phyloP scores from a whole-genome alignment of 2,888 invertebrate genomes.

The Phania funesta region DNA sequence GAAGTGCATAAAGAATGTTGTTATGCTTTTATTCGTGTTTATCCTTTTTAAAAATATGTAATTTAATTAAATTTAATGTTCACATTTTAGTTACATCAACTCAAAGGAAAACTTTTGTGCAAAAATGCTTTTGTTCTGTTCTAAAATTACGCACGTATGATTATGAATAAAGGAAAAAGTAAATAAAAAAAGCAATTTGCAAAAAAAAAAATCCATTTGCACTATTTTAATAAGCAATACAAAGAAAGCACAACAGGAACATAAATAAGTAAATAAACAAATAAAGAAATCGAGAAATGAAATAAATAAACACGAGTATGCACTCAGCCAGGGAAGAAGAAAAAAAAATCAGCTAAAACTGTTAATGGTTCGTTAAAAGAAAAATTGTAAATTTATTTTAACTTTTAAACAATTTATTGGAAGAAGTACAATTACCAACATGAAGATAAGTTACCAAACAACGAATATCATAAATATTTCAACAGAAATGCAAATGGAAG shows the following conservation, averaged over 20 bases:
- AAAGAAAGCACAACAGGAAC: too few species aligned
- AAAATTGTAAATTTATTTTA: slow-evolving; percentile 47
- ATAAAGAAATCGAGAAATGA: neutral
- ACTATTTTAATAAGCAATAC: slow-evolving; percentile 13
- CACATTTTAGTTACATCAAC: neutral
- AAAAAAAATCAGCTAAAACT: slow-evolving; percentile 56
- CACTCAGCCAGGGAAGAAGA: slow-evolving; percentile 8
- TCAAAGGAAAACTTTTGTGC: neutral
- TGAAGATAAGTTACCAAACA: neutral
- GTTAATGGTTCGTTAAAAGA: slow-evolving; percentile 54
- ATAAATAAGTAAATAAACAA: slow-evolving; percentile 21
- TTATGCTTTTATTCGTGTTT: neutral
- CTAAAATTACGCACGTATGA: slow-evolving; percentile 41
- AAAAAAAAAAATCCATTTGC: slow-evolving; percentile 24
- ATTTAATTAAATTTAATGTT: slow-evolving; percentile 61
- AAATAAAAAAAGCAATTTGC: slow-evolving; percentile 40
- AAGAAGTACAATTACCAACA: neutral
- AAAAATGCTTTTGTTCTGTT: slow-evolving; percentile 37
- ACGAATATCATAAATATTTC: slow-evolving; percentile 64
- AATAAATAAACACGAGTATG: slow-evolving; percentile 11
- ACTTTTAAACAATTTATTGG: slow-evolving; percentile 55
- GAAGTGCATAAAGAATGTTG: neutral
- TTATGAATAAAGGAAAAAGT: slow-evolving; percentile 4
- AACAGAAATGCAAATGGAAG: slow-evolving; percentile 66
- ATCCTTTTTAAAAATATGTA: slow-evolving; percentile 36